Conservation (phyloP, 2,113 vertebrate genomes). For the Octodon degus region DNA sequence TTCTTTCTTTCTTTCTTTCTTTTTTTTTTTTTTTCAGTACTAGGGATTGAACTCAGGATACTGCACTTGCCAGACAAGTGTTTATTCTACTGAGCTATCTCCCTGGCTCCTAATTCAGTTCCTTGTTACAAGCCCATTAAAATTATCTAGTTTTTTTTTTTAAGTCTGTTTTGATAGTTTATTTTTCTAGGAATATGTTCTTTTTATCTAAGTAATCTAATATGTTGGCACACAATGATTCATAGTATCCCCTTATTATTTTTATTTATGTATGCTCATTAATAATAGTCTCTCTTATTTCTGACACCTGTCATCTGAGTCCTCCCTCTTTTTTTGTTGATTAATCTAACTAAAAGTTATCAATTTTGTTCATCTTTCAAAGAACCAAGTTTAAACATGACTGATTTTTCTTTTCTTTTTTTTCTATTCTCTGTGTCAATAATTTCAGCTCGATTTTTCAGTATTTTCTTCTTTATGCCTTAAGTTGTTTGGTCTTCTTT, state of each 20-base stretch:
- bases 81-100: too few species aligned
- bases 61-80: too few species aligned
- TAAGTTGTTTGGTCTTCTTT: neutral
- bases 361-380: neutral
- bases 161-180: constrained; percentile 5
- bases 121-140: neutral
- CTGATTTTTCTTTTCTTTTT: neutral
- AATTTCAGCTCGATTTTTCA: neutral
- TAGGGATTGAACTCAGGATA: too few species aligned
- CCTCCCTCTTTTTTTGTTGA: neutral
- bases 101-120: neutral
- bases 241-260: neutral
- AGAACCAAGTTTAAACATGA: neutral
- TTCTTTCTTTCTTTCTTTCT: neutral
- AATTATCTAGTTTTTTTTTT: neutral
- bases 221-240: neutral
- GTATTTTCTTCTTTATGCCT: neutral
- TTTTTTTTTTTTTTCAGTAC: too few species aligned
- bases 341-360: neutral
- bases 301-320: neutral
- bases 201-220: neutral
- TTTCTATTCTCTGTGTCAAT: neutral
- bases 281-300: neutral
- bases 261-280: neutral
- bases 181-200: neutral